Conservation (phyloP, 53 echinoderm and acorn worm genomes). For the Henricia sp. region DNA sequence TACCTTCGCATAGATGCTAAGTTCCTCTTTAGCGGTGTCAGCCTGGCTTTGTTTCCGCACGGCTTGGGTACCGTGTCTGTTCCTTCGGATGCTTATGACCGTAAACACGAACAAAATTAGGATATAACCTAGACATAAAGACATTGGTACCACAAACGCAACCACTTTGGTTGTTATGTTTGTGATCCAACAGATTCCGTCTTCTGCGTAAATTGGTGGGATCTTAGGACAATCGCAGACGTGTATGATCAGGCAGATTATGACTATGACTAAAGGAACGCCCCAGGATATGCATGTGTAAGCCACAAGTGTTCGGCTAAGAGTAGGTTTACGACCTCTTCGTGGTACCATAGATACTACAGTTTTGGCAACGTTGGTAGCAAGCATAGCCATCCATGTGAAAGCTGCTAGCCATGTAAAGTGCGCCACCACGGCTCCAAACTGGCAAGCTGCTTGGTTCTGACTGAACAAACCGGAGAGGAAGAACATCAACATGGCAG, state of each 20-base stretch:
- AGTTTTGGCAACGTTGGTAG: slow-evolving; percentile 30
- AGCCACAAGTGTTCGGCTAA: background rate
- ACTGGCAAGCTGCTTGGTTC: slow-evolving; percentile 1
- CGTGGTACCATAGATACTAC: background rate
- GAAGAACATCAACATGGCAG: slow-evolving; percentile 13
- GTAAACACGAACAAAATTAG: slow-evolving; percentile 30
- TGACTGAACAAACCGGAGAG: background rate
- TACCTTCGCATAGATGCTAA: slow-evolving; percentile 43
- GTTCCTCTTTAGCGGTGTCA: background rate
- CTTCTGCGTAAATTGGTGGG: slow-evolving; percentile 18
- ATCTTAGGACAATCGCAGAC: slow-evolving; percentile 17
- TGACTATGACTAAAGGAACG: slow-evolving; percentile 19
- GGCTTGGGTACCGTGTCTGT: background rate
- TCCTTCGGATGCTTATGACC: slow-evolving; percentile 5
- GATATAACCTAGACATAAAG: slow-evolving; percentile 6
- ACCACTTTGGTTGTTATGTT: slow-evolving; percentile 1
- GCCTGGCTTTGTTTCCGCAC: slow-evolving; percentile 17
- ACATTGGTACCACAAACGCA: slow-evolving; percentile 40
- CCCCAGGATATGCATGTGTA: slow-evolving; percentile 41
- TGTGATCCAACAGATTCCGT: slow-evolving; percentile 41
- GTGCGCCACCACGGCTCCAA: slow-evolving; percentile 41
- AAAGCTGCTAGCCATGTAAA: slow-evolving; percentile 59
- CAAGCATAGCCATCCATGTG: slow-evolving; percentile 49
- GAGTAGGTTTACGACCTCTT: background rate
- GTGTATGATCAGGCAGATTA: slow-evolving; percentile 26